Base-by-base conservation (phyloP, 2,113 vertebrate genomes). In the Columbina picui region DNA sequence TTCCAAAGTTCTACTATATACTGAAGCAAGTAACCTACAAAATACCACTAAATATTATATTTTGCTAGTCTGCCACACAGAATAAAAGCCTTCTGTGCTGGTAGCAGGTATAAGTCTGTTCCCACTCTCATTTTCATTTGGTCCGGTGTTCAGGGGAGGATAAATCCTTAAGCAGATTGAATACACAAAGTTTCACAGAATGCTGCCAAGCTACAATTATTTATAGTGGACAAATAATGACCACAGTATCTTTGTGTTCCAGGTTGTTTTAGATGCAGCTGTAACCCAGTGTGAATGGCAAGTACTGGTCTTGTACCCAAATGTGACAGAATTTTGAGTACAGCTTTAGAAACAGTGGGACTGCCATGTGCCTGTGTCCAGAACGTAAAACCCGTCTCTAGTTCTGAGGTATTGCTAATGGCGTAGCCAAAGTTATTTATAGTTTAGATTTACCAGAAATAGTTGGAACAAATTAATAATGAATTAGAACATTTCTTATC, bases 381-480 rank as follows among this genome's bases (percentile, higher is more conserved):
- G 84, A 94, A 94, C 36, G 43, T 53, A 60, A 97, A 95, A 94
- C 27, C 60, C 60, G 30, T 89, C 93, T 84, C 69, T 81, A 95
- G 80, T 80, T 96, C 56, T 96, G 94, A 95, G 92, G 94, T 89
- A 92, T 76, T 34, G 63, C 87, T 97, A 96, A 97, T 95, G 94
- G 79, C 84, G 94, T 53, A 84, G 68, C 86, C 93, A 94, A 87
- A 96, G 83, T 97, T 97, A 98, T 98, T 98, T 97, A 97, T 98
- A 97, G 84, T 91, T 77, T 95, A 96, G 93, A 95, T 95, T 96
- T 97, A 86, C 97, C 96, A 97, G 95, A 97, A 97, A 98, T 97
- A 98, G 98, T 93, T 92, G 77, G 92, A 93, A 57, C 95, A 95
- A 97, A 98, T 98, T 97, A 98, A 97, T 98, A 98, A 98, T 98